Evolutionary conservation across 2,113 vertebrate species (phyloP).

Genomic region (Eclectus roratus): DNA sequence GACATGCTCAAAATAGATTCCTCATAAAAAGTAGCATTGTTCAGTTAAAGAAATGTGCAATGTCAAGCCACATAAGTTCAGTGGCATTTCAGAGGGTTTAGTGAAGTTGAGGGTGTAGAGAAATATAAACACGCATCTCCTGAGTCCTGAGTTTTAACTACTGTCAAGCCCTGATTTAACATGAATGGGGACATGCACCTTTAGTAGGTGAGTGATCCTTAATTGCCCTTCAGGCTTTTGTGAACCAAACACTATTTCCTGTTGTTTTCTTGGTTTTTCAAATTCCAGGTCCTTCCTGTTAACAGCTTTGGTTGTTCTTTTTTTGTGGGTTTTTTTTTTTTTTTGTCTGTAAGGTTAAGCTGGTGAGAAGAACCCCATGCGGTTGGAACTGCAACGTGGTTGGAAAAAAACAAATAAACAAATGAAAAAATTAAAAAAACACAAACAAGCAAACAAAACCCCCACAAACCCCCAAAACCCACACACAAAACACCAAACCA

Average conservation of each 20-base stretch:
- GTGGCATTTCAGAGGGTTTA: neutral
- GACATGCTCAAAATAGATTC: neutral
- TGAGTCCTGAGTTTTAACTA: neutral
- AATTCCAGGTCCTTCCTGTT: neutral
- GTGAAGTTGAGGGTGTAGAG: neutral
- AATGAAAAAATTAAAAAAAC: neutral
- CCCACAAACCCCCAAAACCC: too few relatives aligned
- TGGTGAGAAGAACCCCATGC: neutral
- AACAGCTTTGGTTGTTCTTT: neutral
- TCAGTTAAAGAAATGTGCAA: neutral
- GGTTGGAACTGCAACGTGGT: neutral
- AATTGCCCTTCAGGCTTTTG: neutral
- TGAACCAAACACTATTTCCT: neutral
- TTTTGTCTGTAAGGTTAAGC: neutral
- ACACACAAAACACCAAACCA: too few relatives aligned
- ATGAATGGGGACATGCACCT: neutral
- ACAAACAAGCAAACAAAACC: too few relatives aligned
- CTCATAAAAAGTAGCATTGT: neutral
- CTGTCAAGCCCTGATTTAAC: neutral
- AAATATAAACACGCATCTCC: neutral
- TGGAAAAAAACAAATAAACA: neutral
- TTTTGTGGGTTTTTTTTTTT: neutral
- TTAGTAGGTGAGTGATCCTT: neutral
- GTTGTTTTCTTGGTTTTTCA: neutral
- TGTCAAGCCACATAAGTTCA: neutral